These are phyloP conservation scores for Pangasianodon hypophthalmus DNA, from an alignment of 2,113 vertebrate genomes.

Conservation along the genomic window DNA sequence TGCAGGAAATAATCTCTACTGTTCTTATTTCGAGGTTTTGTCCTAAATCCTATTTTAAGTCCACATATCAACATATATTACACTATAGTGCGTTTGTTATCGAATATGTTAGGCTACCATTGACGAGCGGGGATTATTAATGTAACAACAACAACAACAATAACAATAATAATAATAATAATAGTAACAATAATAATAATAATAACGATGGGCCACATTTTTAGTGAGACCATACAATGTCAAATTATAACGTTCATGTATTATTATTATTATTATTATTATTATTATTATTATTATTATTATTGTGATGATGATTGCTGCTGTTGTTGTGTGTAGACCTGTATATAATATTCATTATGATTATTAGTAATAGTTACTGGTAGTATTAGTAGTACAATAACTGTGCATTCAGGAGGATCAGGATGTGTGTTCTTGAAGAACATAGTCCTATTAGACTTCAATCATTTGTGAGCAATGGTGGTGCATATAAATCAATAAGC, in stretches of 20 bases:
- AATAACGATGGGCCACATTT: not conserved
- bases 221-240: not conserved
- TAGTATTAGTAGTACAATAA: not conserved
- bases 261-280: conserved; percentile 13
- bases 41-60: not conserved
- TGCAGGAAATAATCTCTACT: not conserved
- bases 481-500: conserved; percentile 2
- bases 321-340: not conserved
- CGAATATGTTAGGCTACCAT: not conserved
- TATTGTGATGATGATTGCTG: not conserved
- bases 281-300: not conserved
- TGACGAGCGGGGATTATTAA: not conserved
- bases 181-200: not conserved
- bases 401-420: not conserved
- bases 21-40: not conserved
- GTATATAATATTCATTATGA: not conserved
- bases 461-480: not conserved
- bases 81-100: not conserved
- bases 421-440: not conserved
- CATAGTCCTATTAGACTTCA: not conserved
- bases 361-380: not conserved
- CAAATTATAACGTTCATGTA: not conserved
- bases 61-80: not conserved
- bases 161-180: not conserved
- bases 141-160: not conserved